Percentiles rank a stretch among this genome's conserved stretches.
These are phyloP conservation scores for Sander lucioperca DNA, from an alignment of 2,113 vertebrate genomes.

Conservation along the genomic window DNA sequence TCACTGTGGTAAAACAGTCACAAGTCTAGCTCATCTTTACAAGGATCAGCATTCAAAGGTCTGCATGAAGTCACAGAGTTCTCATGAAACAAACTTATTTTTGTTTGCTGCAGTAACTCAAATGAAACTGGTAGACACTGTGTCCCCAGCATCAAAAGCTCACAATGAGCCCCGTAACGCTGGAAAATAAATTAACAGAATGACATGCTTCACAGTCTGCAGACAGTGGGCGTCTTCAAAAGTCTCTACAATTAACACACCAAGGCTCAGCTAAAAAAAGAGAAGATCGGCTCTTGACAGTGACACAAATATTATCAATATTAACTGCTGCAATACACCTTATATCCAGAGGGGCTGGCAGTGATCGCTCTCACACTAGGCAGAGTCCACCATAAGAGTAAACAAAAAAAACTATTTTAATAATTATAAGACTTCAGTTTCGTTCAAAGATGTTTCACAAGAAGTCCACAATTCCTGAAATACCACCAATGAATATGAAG, in stretches of 20 bases:
- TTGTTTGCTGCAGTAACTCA: background rate
- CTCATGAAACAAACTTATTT: background rate
- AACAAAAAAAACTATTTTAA: too few species aligned
- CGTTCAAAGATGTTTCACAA: too few species aligned
- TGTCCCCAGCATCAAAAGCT: background rate
- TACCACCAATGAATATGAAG: too few species aligned
- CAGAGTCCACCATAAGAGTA: background rate
- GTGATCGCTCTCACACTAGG: background rate
- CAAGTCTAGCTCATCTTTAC: background rate
- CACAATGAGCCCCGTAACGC: too few species aligned
- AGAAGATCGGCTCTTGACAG: background rate
- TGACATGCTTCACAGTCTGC: conserved; percentile 19
- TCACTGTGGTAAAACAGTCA: conserved; percentile 3
- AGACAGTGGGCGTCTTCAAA: background rate
- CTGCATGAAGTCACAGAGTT: background rate
- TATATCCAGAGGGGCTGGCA: background rate
- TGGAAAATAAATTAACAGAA: background rate
- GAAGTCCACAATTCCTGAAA: too few species aligned
- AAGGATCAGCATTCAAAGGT: background rate
- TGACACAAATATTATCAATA: background rate
- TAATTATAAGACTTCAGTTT: too few species aligned
- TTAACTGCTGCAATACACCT: background rate
- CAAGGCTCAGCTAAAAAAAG: background rate
- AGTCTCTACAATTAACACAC: conserved; percentile 1
- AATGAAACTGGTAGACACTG: background rate